A percentile compares a stretch with the other conserved stretches of the same genome.
Conservation (phyloP, 2,113 vertebrate genomes). For the Zosterops pallidus region DNA sequence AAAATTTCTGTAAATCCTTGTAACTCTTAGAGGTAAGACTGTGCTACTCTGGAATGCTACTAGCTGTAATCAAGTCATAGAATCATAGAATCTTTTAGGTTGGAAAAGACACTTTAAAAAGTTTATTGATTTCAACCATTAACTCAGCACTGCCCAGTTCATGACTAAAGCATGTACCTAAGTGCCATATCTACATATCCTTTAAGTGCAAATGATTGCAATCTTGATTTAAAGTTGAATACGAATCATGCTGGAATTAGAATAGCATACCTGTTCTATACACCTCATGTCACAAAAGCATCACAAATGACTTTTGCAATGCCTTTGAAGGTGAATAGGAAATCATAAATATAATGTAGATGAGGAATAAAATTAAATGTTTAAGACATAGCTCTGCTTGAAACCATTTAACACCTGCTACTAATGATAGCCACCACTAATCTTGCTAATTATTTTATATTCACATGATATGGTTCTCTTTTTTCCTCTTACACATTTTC, state of each 20-base stretch:
- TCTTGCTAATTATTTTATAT: not conserved
- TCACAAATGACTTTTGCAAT: not conserved
- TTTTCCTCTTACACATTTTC: not conserved
- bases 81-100: not conserved
- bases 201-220: not conserved
- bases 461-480: not conserved
- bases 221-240: not conserved
- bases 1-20: not conserved
- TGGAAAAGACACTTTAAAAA: not conserved
- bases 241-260: not conserved
- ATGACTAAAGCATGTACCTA: not conserved
- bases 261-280: not conserved
- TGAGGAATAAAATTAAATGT: not conserved
- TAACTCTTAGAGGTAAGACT: not conserved
- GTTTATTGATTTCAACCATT: rapidly evolving
- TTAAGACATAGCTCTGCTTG: not conserved
- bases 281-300: not conserved
- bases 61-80: not conserved
- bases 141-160: not conserved
- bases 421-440: not conserved
- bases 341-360: not conserved
- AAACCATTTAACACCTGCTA: not conserved
- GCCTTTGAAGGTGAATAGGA: not conserved
- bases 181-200: rapidly evolving
- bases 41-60: not conserved